Conservation (phyloP, 2,797 vertebrate genomes). For the Argyrosomus regius region DNA sequence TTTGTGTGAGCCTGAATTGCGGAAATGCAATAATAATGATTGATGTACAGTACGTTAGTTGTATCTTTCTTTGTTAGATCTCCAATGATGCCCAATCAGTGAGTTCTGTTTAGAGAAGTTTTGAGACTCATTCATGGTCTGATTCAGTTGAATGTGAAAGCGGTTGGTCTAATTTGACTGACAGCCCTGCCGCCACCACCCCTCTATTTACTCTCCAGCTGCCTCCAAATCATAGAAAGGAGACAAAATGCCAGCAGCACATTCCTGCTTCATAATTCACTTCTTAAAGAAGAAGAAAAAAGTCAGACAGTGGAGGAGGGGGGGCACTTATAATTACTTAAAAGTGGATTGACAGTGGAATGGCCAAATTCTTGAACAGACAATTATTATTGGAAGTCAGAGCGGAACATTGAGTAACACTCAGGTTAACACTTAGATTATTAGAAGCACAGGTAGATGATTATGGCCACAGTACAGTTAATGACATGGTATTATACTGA, state of each 20-base stretch:
- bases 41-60: not conserved
- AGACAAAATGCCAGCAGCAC: conserved; percentile 73
- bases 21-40: conserved; percentile 15
- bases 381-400: conserved; percentile 18
- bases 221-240: conserved; percentile 57
- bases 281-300: conserved; percentile 37
- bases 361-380: conserved; percentile 52
- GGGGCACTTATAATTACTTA: conserved; percentile 55
- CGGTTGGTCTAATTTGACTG: conserved; percentile 66
- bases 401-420: not conserved
- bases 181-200: conserved; percentile 53
- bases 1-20: not conserved
- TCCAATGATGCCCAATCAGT: conserved; percentile 10
- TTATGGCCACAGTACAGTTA: conserved; percentile 47
- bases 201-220: conserved; percentile 59
- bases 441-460: conserved; percentile 29
- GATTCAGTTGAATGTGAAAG: conserved; percentile 57
- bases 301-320: conserved; percentile 10
- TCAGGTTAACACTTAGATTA: conserved; percentile 12
- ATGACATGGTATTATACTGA: conserved; percentile 49
- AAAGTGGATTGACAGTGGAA: conserved; percentile 53
- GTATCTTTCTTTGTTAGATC: not conserved
- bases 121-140: conserved; percentile 15
- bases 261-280: conserved; percentile 69
- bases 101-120: conserved; percentile 28